Percentiles rank a stretch among this genome's conserved stretches.
Conservation (phyloP, 2,113 vertebrate species). For the Stictonetta naevosa region DNA sequence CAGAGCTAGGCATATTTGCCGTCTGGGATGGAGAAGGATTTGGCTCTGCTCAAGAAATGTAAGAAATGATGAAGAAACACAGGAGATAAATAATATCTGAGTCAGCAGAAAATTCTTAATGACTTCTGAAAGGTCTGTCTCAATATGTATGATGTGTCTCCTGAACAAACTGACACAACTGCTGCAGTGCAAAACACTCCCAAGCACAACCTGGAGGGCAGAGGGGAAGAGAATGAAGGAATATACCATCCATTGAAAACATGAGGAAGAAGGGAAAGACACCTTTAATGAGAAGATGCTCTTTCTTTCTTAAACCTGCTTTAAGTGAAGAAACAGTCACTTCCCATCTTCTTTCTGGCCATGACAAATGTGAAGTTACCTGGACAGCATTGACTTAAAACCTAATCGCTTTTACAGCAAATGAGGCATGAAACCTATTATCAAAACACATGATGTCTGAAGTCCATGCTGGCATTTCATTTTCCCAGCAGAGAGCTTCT, state of each 20-base stretch:
- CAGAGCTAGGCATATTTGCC: background rate
- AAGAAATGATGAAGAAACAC: conserved; percentile 20
- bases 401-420: conserved; percentile 63
- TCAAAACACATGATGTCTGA: conserved; percentile 14
- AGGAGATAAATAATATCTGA: conserved; percentile 1
- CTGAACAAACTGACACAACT: background rate
- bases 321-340: background rate
- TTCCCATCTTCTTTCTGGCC: background rate
- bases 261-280: background rate
- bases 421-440: conserved; percentile 66
- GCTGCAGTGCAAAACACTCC: background rate
- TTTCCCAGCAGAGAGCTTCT: conserved; percentile 14
- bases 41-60: background rate
- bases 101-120: conserved; percentile 31
- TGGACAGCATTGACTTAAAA: conserved; percentile 15
- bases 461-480: background rate
- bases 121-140: conserved; percentile 56
- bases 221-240: background rate
- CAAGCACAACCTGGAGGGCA: background rate
- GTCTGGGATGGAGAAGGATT: background rate
- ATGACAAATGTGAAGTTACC: conserved; percentile 43
- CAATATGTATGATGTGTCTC: background rate
- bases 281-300: background rate
- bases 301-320: background rate
- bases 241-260: background rate